A percentile compares a stretch with the other conserved stretches of the same genome.
Conservation (phyloP, 2,888 invertebrate genomes). For the Barypeithes pellucidus region DNA sequence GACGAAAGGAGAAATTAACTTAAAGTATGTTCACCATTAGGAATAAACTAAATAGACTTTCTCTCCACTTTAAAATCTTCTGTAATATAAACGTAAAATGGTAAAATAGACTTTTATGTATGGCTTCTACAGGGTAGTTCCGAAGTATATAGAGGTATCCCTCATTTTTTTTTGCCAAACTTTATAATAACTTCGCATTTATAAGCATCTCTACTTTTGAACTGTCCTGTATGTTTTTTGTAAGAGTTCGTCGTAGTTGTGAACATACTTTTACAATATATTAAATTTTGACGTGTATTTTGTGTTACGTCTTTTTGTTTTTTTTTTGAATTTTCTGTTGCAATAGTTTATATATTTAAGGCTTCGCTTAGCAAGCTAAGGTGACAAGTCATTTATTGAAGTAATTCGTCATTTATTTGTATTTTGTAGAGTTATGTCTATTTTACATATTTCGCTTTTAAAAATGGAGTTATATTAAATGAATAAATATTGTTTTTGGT, state of each 20-base stretch:
- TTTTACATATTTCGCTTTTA: constrained; percentile 69
- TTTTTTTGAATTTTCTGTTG: constrained; percentile 60
- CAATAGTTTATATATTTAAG: constrained; percentile 60
- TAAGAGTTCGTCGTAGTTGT: constrained; percentile 38
- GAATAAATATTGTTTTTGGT: constrained; percentile 68
- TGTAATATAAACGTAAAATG: not conserved
- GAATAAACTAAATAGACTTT: not conserved
- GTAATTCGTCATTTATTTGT: constrained; percentile 59
- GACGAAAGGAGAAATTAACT: constrained; percentile 23
- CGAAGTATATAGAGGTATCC: not conserved
- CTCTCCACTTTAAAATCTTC: not conserved
- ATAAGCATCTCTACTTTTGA: not conserved
- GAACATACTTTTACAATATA: constrained; percentile 54
- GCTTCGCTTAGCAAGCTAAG: constrained; percentile 66
- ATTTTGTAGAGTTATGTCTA: constrained; percentile 66
- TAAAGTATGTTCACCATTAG: constrained; percentile 30
- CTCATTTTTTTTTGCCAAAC: constrained; percentile 1
- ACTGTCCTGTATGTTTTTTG: not conserved
- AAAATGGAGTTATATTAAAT: constrained; percentile 65
- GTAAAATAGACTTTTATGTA: not conserved
- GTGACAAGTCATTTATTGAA: constrained; percentile 62
- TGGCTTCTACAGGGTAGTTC: not conserved
- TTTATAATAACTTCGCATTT: not conserved
- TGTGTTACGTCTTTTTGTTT: constrained; percentile 57
- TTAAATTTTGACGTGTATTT: constrained; percentile 48